phyloP scores from a whole-genome alignment of 2,113 vertebrate species.

The Butorides virescens region DNA sequence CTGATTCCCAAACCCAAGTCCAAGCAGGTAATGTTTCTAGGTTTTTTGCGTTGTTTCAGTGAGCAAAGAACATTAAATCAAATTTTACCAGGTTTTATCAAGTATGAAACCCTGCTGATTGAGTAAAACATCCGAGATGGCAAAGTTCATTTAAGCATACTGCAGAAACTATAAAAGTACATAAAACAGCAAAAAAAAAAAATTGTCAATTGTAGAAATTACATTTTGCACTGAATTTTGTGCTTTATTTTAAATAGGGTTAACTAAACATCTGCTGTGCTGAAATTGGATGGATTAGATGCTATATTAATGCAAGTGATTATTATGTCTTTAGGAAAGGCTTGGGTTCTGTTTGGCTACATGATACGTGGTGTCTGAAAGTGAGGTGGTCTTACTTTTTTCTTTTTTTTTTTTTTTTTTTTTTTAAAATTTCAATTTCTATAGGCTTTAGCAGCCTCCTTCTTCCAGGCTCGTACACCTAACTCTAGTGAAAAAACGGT shows the following conservation, averaged over 20 bases:
- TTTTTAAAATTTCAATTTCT: neutral
- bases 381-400: neutral
- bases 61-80: neutral
- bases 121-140: neutral
- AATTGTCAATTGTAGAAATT: neutral
- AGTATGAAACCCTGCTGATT: neutral
- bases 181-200: neutral
- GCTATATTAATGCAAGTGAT: neutral
- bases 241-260: neutral
- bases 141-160: neutral
- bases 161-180: neutral
- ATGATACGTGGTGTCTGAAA: neutral
- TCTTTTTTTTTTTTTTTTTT: too few relatives aligned
- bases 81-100: neutral
- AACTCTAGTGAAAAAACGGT: constrained; percentile 67
- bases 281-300: neutral
- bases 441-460: constrained; percentile 75
- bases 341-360: neutral
- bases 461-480: constrained; percentile 80
- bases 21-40: constrained; percentile 78
- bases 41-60: neutral
- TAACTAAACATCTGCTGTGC: neutral
- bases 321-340: neutral
- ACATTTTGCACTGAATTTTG: neutral
- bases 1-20: constrained; percentile 84